These are phyloP conservation scores for Cinara cedri DNA, from an alignment of 2,888 invertebrate genomes.

Conservation along the genomic window DNA sequence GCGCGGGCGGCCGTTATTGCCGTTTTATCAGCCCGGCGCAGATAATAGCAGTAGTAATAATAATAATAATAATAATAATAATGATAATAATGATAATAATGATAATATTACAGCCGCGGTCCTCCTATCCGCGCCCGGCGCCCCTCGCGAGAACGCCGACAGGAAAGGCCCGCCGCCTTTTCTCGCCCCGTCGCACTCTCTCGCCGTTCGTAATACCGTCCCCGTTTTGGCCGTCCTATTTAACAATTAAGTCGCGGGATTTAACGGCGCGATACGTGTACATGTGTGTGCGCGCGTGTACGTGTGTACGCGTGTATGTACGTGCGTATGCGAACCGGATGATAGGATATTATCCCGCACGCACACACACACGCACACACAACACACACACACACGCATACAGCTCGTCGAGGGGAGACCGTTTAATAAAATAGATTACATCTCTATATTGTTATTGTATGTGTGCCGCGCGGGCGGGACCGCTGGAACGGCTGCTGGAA, in stretches of 20 bases:
- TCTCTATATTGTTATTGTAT: slow-evolving; percentile 1
- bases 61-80: too few relatives aligned
- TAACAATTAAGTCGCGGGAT: slow-evolving; percentile 42
- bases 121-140: not conserved
- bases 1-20: slow-evolving; percentile 44
- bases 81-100: not conserved
- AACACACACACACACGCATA: too few relatives aligned
- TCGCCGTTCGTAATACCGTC: not conserved
- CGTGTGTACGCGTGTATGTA: too few relatives aligned
- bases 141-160: not conserved
- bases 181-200: slow-evolving; percentile 7
- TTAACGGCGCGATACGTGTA: too few relatives aligned
- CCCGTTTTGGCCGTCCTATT: slow-evolving; percentile 13
- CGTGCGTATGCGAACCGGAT: too few relatives aligned
- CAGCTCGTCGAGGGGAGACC: not conserved
- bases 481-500: not conserved
- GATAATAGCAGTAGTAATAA: not conserved
- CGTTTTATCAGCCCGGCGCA: slow-evolving; percentile 45
- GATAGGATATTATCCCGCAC: too few relatives aligned
- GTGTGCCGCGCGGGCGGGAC: not conserved
- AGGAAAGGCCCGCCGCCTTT: not conserved
- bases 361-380: too few relatives aligned
- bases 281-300: not conserved
- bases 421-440: slow-evolving; percentile 56
- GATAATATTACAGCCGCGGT: not conserved